Evolutionary conservation across 2,888 invertebrate genomes (phyloP).

Genomic region (Microplitis manilae): DNA sequence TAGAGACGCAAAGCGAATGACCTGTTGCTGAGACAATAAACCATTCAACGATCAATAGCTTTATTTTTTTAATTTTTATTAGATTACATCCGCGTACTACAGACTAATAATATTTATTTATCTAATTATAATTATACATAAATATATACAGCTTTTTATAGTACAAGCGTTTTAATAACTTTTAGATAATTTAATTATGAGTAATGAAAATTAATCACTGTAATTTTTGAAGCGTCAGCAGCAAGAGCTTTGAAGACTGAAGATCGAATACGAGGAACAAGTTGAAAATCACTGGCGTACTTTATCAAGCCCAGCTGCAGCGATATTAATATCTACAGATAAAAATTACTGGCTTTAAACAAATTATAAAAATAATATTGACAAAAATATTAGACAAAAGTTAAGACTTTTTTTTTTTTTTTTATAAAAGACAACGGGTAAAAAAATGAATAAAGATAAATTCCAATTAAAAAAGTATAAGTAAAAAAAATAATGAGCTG

Average conservation of each 20-base stretch:
- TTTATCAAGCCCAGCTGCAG: slow-evolving; percentile 7
- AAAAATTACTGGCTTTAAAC: background rate
- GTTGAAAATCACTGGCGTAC: slow-evolving; percentile 6
- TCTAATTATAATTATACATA: background rate
- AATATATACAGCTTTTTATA: background rate
- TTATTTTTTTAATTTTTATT: background rate
- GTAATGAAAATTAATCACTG: no score
- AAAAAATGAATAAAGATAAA: no score
- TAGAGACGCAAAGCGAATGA: slow-evolving; percentile 1
- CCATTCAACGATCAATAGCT: background rate
- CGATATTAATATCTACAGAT: slow-evolving; percentile 2
- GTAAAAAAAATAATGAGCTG: no score
- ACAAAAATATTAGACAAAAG: background rate
- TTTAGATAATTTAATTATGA: no score
- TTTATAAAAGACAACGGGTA: no score
- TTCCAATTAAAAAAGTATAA: no score
- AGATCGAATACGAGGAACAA: background rate
- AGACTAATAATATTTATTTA: background rate
- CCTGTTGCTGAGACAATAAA: slow-evolving; percentile 1
- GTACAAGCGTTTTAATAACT: background rate
- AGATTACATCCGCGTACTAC: background rate
- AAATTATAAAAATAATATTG: background rate
- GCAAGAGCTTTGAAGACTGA: no score
- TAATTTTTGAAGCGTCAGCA: no score
- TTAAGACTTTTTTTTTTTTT: no score